Conservation (phyloP, 2,113 vertebrate species). For the Nycticryphes semicollaris region DNA sequence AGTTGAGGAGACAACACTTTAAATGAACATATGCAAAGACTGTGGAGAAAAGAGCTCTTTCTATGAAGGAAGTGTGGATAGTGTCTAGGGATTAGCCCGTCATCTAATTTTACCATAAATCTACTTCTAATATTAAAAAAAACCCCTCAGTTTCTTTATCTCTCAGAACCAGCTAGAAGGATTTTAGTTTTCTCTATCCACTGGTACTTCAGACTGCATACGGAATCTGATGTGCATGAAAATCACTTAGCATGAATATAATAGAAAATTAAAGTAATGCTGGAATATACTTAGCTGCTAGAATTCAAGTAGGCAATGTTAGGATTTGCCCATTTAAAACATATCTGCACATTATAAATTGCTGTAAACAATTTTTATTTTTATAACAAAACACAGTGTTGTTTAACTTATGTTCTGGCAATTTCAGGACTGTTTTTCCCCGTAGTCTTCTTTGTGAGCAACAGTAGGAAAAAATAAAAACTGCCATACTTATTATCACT, state of each 20-base stretch:
- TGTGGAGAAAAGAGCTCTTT: neutral
- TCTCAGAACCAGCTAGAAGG: conserved; percentile 18
- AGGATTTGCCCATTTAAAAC: conserved; percentile 37
- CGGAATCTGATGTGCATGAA: conserved; percentile 54
- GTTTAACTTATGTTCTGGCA: conserved; percentile 26
- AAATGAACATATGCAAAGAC: neutral
- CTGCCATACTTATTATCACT: neutral
- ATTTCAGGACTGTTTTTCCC: conserved; percentile 46
- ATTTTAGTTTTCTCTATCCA: conserved; percentile 42
- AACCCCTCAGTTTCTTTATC: conserved; percentile 10
- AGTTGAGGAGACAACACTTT: neutral
- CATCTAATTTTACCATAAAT: conserved; percentile 28
- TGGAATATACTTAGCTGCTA: conserved; percentile 30
- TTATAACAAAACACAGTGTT: conserved; percentile 38
- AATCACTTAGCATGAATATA: conserved; percentile 63
- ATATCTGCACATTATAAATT: conserved; percentile 28
- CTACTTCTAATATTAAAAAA: conserved; percentile 32
- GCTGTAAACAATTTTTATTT: conserved; percentile 54
- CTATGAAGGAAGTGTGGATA: neutral
- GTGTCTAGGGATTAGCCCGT: conserved; percentile 30
- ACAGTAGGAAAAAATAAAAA: neutral
- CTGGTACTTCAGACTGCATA: neutral
- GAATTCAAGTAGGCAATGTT: conserved; percentile 50
- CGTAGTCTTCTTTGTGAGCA: conserved; percentile 20
- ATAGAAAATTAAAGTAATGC: conserved; percentile 58